Evolutionary conservation across 2,888 invertebrate species (phyloP), one percentile per base, ranked within the genome.

Genomic region (Synanthedon vespiformis): DNA sequence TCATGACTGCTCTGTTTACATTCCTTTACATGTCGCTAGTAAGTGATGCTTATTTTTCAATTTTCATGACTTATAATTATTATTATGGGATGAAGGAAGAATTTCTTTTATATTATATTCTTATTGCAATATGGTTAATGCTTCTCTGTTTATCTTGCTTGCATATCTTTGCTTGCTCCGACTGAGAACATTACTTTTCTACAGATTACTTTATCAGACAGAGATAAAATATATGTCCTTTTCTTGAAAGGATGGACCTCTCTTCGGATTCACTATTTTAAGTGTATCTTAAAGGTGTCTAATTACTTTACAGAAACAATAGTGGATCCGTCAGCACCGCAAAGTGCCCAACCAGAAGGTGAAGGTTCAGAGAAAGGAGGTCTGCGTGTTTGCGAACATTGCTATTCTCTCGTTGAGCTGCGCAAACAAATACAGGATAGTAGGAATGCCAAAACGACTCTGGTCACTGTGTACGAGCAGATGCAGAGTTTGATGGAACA

Each of bases 1-100:
- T 74, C 91, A 95, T 71, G 93, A 94, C 63, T 98, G 98, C 74
- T 97, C 97, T 0, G 86, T 92, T 64, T 97, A 96, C 77, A 85
- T 98, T 61, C 90, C 94, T 49, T 87, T 95, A 58, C 89, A 91
- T 61, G 90, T 91, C 74, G 97, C 96, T 59, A 89, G 95, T 94
- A 86, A 86, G 92, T 81, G 13, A 13, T n/a, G 13, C 44, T 44
- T 44, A 44, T 8, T 44, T 44, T 34, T 2, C 10, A 8, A 34
- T 34, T 34, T 34, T 34, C 34, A 10, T 27, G 27, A 5, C 22
- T 22, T 16, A 16, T 16, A 16, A 16, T 18, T 18, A 18, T 18
- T 18, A 18, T 18, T 18, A 18, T 18, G 18, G 18, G 18, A 18
- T 18, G 18, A 18, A 18, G 18, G 4, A 22, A 22, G 22, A 22